phyloP scores from a whole-genome alignment of 1,140 invertebrate species.

The Cardiocondyla obscurior region DNA sequence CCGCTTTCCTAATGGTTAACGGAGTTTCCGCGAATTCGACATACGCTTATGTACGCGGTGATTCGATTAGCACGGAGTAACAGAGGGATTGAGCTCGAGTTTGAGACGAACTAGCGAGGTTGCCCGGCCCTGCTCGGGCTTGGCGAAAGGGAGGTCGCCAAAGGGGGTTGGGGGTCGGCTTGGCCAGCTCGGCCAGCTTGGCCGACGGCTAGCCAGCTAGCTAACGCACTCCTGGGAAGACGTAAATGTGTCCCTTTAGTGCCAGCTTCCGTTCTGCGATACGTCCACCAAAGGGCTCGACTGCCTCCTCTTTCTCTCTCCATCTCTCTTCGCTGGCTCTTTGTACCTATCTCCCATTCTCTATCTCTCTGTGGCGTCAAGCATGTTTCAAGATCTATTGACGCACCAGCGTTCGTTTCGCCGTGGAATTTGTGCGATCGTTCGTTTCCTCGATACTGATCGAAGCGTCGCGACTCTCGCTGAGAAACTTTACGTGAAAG shows the following conservation, averaged over 20 bases:
- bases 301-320: slow-evolving; percentile 9
- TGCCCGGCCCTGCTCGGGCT: slow-evolving; percentile 51
- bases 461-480: neutral
- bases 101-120: slow-evolving; percentile 52
- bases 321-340: slow-evolving; percentile 1
- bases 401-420: slow-evolving; percentile 15
- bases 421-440: neutral
- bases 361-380: neutral
- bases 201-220: slow-evolving; percentile 55
- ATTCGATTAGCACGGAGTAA: slow-evolving; percentile 67
- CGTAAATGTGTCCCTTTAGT: slow-evolving; percentile 80
- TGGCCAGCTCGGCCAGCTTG: slow-evolving; percentile 34
- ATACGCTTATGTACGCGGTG: slow-evolving; percentile 54
- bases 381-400: slow-evolving; percentile 7
- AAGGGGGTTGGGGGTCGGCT: slow-evolving; percentile 6
- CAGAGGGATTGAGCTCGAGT: slow-evolving; percentile 56
- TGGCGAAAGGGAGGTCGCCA: slow-evolving; percentile 23
- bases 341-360: neutral
- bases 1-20: slow-evolving; percentile 49
- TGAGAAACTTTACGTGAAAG: neutral
- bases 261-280: slow-evolving; percentile 70
- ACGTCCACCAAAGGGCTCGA: slow-evolving; percentile 67
- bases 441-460: neutral
- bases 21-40: slow-evolving; percentile 62
- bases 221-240: slow-evolving; percentile 77